Conservation (phyloP, 2,888 invertebrate species). For the Drosophila histrio region DNA sequence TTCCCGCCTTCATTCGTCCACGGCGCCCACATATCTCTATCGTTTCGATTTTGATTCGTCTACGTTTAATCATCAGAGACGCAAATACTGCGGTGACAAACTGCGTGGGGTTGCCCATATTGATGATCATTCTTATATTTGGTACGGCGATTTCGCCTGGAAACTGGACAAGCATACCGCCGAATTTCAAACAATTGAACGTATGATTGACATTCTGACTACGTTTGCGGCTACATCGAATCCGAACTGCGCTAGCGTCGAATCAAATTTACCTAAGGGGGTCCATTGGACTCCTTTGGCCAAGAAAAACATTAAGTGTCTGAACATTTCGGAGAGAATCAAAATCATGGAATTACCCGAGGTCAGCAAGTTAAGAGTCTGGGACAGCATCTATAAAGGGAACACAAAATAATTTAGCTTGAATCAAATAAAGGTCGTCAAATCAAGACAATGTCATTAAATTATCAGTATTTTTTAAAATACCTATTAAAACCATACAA, state of each 20-base stretch:
- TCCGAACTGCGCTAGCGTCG: conserved; percentile 73
- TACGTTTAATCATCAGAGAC: conserved; percentile 81
- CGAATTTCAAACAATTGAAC: conserved; percentile 81
- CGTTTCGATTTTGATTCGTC: conserved; percentile 83
- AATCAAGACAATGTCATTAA: conserved; percentile 6
- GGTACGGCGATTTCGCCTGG: conserved; percentile 78
- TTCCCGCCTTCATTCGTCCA: conserved; percentile 57
- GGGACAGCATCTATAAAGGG: conserved; percentile 74
- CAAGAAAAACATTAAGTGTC: conserved; percentile 63
- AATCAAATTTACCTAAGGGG: conserved; percentile 15
- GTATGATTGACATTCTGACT: conserved; percentile 81
- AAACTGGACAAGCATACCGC: conserved; percentile 69
- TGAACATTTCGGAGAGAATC: conserved; percentile 75
- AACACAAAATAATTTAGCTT: background rate
- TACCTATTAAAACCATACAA: too few species aligned
- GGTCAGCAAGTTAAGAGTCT: conserved; percentile 69
- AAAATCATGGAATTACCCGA: conserved; percentile 79
- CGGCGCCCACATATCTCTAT: conserved; percentile 80
- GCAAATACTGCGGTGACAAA: conserved; percentile 76
- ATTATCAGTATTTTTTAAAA: conserved; percentile 10
- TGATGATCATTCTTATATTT: conserved; percentile 83
- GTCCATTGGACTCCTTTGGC: conserved; percentile 56
- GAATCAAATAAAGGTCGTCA: background rate
- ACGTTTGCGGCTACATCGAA: conserved; percentile 79
- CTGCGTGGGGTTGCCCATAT: conserved; percentile 81